Conservation (phyloP, 2,113 vertebrate genomes). For the Psettodes erumei region DNA sequence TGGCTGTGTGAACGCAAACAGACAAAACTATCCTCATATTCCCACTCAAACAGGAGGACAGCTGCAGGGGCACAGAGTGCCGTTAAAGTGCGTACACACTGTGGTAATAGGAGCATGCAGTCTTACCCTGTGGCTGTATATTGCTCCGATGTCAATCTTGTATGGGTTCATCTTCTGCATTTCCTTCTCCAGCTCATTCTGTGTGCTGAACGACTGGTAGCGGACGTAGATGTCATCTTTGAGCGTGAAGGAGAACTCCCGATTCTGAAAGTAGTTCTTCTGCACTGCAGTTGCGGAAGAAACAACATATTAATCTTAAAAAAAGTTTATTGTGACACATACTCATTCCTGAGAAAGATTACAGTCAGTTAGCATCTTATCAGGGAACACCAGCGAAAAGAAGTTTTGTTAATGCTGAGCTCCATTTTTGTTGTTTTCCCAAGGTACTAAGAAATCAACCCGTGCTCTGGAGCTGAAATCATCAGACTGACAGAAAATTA, state of each 20-base stretch:
- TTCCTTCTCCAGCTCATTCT: conserved; percentile 94
- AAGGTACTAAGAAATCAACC: no score
- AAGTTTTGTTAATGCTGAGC: no score
- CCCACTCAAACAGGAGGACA: background rate
- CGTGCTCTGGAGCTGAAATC: no score
- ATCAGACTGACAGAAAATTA: no score
- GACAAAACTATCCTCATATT: background rate
- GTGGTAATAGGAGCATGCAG: background rate
- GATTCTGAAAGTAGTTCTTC: conserved; percentile 94
- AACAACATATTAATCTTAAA: background rate
- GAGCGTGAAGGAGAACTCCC: conserved; percentile 97
- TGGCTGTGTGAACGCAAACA: conserved; percentile 82
- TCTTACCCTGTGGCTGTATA: conserved; percentile 92
- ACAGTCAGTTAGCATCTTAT: background rate
- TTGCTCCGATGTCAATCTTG: conserved; percentile 95
- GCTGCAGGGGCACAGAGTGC: background rate
- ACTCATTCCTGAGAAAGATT: background rate
- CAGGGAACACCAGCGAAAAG: no score
- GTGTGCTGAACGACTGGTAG: conserved; percentile 92
- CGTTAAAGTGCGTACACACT: background rate
- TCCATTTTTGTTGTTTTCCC: no score
- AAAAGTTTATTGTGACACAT: no score
- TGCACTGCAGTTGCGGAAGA: conserved; percentile 70
- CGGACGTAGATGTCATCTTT: conserved; percentile 96
- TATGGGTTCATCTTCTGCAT: conserved; percentile 94